Evolutionary conservation across 2,888 invertebrate genomes (phyloP).

Genomic region (Nomada ferruginata): DNA sequence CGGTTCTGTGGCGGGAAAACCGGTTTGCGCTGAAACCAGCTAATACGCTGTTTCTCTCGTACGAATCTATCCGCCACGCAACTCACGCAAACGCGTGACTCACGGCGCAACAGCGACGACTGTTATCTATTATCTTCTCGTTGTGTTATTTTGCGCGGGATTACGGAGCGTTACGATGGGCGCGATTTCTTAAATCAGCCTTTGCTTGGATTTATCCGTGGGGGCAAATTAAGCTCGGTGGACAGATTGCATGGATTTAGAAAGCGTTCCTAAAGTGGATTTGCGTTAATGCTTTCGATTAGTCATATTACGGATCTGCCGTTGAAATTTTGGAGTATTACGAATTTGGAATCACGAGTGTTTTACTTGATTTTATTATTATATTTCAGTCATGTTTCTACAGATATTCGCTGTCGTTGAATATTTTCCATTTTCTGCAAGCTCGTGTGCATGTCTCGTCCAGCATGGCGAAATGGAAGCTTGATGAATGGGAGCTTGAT

Average conservation of each 20-base stretch:
- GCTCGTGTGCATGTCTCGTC: no score
- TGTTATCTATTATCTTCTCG: conserved; percentile 16
- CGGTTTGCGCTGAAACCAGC: conserved; percentile 47
- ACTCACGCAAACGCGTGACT: conserved; percentile 44
- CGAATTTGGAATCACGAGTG: no score
- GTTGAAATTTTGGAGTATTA: no score
- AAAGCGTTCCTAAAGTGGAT: no score
- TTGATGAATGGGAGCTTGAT: conserved; percentile 18
- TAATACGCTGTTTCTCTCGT: conserved; percentile 40
- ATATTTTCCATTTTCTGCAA: background rate
- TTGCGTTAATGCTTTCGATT: no score
- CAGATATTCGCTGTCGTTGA: background rate
- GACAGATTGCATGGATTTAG: no score
- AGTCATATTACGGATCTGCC: no score
- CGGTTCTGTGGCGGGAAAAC: conserved; percentile 34
- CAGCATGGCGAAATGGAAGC: conserved; percentile 44
- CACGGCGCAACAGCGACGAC: background rate
- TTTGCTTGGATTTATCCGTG: background rate
- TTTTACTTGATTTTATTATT: no score
- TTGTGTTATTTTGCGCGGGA: background rate
- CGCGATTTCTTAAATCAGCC: background rate
- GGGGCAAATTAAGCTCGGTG: background rate
- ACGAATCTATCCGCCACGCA: conserved; percentile 43
- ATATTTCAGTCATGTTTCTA: no score
- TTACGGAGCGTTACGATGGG: background rate